phyloP scores from a whole-genome alignment of 2,113 vertebrate species.

The Miniopterus natalensis region DNA sequence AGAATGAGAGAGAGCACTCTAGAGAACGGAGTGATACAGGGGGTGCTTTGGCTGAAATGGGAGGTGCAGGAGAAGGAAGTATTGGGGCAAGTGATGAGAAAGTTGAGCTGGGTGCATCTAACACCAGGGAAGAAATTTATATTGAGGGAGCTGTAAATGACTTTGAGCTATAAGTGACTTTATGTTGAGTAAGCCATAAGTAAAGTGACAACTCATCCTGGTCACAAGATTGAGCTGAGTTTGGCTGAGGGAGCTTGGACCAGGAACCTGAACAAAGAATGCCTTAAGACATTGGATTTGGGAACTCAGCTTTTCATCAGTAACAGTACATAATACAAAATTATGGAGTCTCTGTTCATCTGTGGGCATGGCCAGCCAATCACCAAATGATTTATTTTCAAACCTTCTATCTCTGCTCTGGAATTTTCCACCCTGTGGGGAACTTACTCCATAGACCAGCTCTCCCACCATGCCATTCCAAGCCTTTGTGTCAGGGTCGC shows the following conservation, averaged over 20 bases:
- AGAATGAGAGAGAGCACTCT: neutral
- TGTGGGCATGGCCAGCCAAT: neutral
- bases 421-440: neutral
- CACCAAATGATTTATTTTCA: neutral
- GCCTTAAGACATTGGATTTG: neutral
- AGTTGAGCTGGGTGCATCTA: neutral
- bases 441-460: slow-evolving; percentile 97
- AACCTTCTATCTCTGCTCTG: neutral
- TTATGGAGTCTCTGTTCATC: neutral
- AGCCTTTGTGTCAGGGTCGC: slow-evolving; percentile 95
- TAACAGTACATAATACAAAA: neutral
- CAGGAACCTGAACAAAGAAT: neutral
- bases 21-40: neutral
- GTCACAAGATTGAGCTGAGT: neutral
- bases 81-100: neutral
- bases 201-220: neutral
- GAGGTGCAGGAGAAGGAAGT: neutral
- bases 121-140: neutral
- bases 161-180: neutral
- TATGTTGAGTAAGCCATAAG: neutral
- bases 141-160: neutral
- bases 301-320: neutral
- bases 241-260: neutral
- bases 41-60: neutral
- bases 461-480: slow-evolving; percentile 99